These are phyloP conservation scores for Crocodylus rhombifer DNA, from an alignment of 2,797 vertebrate genomes.

Conservation along the genomic window DNA sequence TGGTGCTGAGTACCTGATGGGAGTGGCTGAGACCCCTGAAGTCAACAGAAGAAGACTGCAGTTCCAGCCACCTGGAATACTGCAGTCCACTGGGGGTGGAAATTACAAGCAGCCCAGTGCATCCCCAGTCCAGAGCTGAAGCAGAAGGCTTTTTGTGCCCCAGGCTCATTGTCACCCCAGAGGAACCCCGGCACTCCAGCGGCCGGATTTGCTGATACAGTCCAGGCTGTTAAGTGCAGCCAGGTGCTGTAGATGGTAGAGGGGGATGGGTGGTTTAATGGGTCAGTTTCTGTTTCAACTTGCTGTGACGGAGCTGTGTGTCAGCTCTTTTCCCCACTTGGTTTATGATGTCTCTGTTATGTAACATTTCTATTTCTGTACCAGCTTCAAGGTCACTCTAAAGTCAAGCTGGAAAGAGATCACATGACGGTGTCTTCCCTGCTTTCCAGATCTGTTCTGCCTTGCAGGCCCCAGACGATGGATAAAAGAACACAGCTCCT, in stretches of 20 bases:
- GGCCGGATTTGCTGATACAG: background rate
- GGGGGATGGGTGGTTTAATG: background rate
- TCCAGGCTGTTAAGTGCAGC: background rate
- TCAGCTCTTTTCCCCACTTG: background rate
- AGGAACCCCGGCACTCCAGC: background rate
- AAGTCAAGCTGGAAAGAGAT: conserved; percentile 1
- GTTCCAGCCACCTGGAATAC: background rate
- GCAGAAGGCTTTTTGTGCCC: background rate
- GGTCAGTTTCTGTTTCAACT: background rate
- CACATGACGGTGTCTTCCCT: background rate
- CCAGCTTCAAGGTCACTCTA: background rate
- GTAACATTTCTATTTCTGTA: background rate
- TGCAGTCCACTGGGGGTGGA: background rate
- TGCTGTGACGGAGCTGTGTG: background rate
- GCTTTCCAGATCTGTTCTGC: background rate
- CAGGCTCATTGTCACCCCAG: too few relatives aligned
- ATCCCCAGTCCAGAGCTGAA: background rate
- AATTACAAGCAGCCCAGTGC: background rate
- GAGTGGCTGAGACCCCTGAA: background rate
- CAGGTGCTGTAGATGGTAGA: background rate
- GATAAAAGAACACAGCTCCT: background rate
- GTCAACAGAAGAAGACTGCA: fast-evolving
- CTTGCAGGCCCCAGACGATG: background rate
- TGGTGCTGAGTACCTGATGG: background rate
- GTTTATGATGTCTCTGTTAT: background rate